These are phyloP conservation scores for Drosophila histrio DNA, from an alignment of 2,888 invertebrate species.

Conservation along the genomic window DNA sequence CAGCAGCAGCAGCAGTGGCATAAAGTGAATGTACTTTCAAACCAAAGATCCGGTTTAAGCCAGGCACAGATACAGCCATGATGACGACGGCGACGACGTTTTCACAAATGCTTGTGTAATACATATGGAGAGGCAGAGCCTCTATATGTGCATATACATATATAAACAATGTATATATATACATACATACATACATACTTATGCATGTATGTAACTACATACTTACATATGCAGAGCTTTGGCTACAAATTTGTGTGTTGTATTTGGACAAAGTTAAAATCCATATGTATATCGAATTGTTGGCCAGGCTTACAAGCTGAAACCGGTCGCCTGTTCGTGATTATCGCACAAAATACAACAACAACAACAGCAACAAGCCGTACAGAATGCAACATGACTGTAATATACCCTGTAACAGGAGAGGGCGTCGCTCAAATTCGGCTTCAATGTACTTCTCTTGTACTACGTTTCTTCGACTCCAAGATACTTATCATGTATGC, in stretches of 20 bases:
- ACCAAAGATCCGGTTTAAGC: conserved; percentile 81
- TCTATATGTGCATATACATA: conserved; percentile 13
- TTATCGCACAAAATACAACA: conserved; percentile 49
- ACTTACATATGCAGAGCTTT: conserved; percentile 38
- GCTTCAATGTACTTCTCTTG: no score
- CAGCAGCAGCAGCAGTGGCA: conserved; percentile 53
- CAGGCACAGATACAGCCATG: conserved; percentile 64
- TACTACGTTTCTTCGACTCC: no score
- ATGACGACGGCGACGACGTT: conserved; percentile 63
- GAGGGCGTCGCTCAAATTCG: no score
- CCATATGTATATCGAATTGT: conserved; percentile 60
- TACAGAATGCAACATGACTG: no score
- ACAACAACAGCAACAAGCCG: conserved; percentile 16
- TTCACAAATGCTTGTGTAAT: conserved; percentile 79
- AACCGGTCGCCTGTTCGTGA: conserved; percentile 60
- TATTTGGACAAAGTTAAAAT: conserved; percentile 52
- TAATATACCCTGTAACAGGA: no score
- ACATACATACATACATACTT: conserved; percentile 1
- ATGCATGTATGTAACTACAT: conserved; percentile 8
- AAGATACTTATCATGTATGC: no score
- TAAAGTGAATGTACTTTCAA: conserved; percentile 83
- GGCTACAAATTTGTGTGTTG: conserved; percentile 51
- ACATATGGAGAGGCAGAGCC: conserved; percentile 55
- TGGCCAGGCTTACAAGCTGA: conserved; percentile 54
- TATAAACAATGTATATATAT: background rate